Evolutionary conservation across 2,797 vertebrate genomes (phyloP), one percentile per base, ranked within the genome.

Genomic region (Falco naumanni): DNA sequence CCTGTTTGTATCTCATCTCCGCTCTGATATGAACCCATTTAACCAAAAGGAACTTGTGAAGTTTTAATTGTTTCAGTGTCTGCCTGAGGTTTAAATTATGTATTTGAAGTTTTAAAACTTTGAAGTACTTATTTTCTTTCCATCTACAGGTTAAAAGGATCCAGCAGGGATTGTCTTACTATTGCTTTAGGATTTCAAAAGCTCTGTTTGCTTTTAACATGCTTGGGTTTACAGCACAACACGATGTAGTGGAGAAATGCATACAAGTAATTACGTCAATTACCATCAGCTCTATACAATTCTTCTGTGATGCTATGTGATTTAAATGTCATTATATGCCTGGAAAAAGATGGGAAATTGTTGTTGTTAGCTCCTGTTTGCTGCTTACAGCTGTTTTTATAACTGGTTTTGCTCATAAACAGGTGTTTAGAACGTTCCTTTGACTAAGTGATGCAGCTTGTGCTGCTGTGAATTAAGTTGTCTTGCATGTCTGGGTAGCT

Each of bases 401-500:
- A 95, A 96, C 97, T 95, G 94, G 98, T 98, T 98, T 98, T 98
- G 98, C 98, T 98, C 98, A 98, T 98, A 98, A 98, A 97, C 98
- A 98, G 98, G 98, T 98, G 98, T 97, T 97, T 98, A 94, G 96
- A 97, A 95, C 78, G 94, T 64, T 98, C 93, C 93, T 98, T 98
- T 97, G 77, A 87, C 93, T 95, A 92, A 96, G 72, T 63, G 60
- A 68, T 93, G 47, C 66, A 95, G 87, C 63, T 88, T 94, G 70
- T 54, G 81, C 85, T 89, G 70, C 81, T 97, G 76, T 93, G 90
- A 95, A 92, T 97, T 93, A 87, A 93, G 97, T 97, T 96, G 60
- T 95, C 91, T 96, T 84, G 74, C 56, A 54, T 96, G 47, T 84
- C 80, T 96, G 51, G 70, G 64, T 88, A 95, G 85, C 69, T 92